Evolutionary conservation across 2,888 invertebrate genomes (phyloP).

Genomic region (Dolomedes plantarius): DNA sequence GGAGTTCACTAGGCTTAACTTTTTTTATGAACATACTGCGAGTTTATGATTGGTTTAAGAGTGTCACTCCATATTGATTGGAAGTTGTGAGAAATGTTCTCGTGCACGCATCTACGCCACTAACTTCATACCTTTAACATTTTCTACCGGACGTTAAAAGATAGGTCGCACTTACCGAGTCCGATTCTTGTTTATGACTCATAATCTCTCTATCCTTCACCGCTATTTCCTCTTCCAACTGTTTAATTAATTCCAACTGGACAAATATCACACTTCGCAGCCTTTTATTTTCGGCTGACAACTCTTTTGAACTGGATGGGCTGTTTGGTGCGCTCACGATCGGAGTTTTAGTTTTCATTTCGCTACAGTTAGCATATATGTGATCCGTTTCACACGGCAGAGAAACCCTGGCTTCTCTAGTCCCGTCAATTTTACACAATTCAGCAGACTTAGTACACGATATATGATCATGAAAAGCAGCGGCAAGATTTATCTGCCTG

Average conservation of each 20-base stretch:
- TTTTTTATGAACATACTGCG: not conserved
- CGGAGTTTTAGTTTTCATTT: constrained; percentile 19
- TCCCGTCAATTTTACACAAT: constrained; percentile 28
- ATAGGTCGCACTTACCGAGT: constrained; percentile 80
- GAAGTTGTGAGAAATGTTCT: not conserved
- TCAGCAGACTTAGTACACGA: constrained; percentile 73
- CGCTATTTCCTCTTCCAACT: constrained; percentile 89
- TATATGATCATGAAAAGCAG: constrained; percentile 73
- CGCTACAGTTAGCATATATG: constrained; percentile 82
- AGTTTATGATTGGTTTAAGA: not conserved
- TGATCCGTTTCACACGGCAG: constrained; percentile 83
- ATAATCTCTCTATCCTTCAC: constrained; percentile 87
- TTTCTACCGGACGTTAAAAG: not conserved
- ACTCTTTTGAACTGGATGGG: not conserved
- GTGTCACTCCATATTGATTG: constrained; percentile 25
- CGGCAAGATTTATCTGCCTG: constrained; percentile 72
- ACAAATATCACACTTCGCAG: constrained; percentile 85
- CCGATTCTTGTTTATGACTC: constrained; percentile 85
- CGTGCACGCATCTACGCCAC: constrained; percentile 20
- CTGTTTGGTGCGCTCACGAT: constrained; percentile 47
- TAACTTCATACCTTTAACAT: not conserved
- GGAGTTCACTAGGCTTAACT: too few relatives aligned
- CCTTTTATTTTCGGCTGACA: constrained; percentile 70
- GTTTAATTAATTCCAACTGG: constrained; percentile 91
- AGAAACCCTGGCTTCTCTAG: constrained; percentile 3